Evolutionary conservation across 2,888 invertebrate species (phyloP).

Genomic region (Drosophila paramelanica): DNA sequence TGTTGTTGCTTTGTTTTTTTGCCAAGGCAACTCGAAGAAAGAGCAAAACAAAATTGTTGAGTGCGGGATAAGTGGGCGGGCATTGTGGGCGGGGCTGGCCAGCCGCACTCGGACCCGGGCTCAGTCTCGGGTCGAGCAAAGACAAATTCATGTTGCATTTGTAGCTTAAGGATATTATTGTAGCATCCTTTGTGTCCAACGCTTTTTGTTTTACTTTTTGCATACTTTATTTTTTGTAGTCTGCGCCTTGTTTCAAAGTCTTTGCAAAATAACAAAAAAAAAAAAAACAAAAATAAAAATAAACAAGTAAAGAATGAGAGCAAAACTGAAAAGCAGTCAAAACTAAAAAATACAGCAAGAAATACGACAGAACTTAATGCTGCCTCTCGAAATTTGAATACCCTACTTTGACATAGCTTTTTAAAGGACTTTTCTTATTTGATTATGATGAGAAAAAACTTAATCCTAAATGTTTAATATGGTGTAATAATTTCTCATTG

Average conservation of each 20-base stretch:
- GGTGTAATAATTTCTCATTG: too few species aligned
- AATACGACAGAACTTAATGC: neutral
- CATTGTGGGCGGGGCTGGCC: slow-evolving; percentile 24
- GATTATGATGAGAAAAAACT: too few species aligned
- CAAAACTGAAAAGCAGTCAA: slow-evolving; percentile 18
- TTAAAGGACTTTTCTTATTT: too few species aligned
- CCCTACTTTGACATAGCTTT: neutral
- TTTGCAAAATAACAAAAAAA: slow-evolving; percentile 28
- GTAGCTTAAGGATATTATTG: slow-evolving; percentile 81
- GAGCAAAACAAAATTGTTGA: slow-evolving; percentile 54
- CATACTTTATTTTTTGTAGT: slow-evolving; percentile 62
- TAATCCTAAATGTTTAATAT: too few species aligned
- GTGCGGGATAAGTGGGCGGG: slow-evolving; percentile 39
- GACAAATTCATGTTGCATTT: slow-evolving; percentile 80
- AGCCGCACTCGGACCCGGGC: slow-evolving; percentile 11
- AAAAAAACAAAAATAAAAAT: too few species aligned
- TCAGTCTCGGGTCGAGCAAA: slow-evolving; percentile 54
- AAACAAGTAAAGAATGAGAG: neutral
- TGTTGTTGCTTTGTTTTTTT: slow-evolving; percentile 24
- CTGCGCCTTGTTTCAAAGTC: slow-evolving; percentile 60
- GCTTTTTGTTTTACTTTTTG: slow-evolving; percentile 72
- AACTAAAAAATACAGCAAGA: slow-evolving; percentile 29
- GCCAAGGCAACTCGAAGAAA: slow-evolving; percentile 64
- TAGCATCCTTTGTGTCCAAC: slow-evolving; percentile 72
- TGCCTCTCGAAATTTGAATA: neutral